Base-by-base conservation (phyloP, 2,888 invertebrate species). In the Sinohyriopsis cumingii region DNA sequence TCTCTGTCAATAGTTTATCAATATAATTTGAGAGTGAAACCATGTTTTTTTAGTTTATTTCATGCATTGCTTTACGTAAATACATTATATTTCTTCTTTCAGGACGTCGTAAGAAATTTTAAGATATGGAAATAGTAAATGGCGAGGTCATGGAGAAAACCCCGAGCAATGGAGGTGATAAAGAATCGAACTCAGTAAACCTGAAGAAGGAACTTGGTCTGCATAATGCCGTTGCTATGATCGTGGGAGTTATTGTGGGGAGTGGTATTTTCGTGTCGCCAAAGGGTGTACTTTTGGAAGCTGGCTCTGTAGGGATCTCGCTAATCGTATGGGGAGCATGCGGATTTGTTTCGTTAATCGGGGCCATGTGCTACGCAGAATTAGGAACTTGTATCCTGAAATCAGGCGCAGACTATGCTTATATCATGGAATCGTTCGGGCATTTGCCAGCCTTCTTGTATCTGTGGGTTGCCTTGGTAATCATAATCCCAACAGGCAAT, bases 191-290 rank as follows among this genome's bases (percentile, higher is more conserved):
- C 57, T 73, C 72, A 6, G 75, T 87, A 1, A 84, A 95, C 84
- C 91, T 97, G 88, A 95, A 96, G 91, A 95, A 96, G 88, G 94
- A 95, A 89, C 91, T 98, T 71, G 94, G 95, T 9, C 91, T 98
- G 56, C 87, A 95, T 81, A 95, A 97, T 89, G 97, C 97, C 25
- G 95, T 97, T 9, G 95, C 95, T 22, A 96, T 98, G 75, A 97
- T 98, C 84, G 95, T 98, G 28, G 97, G 97, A 62, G 94, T 96
- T 71, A 97, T 98, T 79, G 94, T 98, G 64, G 98, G 98, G 3
- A 94, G 97, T 15, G 98, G 98, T 15, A 98, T 98, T 84, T 98
- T 98, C 89, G 95, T 98, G 62, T 95, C 96, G 22, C 98, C 98
- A 0, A 95, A 94, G 89, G 95, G 98, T 79, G 97, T 97, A 12